These are phyloP conservation scores for Theretra japonica DNA, from an alignment of 2,888 invertebrate genomes.

Conservation along the genomic window DNA sequence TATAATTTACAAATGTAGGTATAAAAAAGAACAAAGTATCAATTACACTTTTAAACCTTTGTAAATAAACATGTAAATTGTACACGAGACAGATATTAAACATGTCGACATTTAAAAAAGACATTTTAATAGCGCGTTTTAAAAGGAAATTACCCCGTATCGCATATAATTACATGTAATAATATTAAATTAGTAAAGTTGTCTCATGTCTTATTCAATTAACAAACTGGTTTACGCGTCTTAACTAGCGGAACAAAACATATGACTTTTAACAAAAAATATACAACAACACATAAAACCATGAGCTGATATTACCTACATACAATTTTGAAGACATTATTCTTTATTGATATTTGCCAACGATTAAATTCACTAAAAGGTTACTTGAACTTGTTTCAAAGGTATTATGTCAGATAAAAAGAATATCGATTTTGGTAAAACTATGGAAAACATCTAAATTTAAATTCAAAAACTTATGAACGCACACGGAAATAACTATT, in stretches of 20 bases:
- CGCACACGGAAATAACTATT: too few relatives aligned
- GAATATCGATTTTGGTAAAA: not conserved
- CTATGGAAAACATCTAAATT: not conserved
- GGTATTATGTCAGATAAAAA: conserved; percentile 1
- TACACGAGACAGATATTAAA: not conserved
- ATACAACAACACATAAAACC: not conserved
- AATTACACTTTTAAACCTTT: too few relatives aligned
- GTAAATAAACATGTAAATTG: too few relatives aligned
- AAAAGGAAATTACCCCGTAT: not conserved
- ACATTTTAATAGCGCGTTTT: not conserved
- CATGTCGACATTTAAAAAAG: not conserved
- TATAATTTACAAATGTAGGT: too few relatives aligned
- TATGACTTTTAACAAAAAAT: not conserved
- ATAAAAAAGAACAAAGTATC: too few relatives aligned
- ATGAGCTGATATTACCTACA: not conserved
- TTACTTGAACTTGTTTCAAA: conserved; percentile 8
- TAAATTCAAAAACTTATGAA: too few relatives aligned
- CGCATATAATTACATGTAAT: conserved; percentile 7
- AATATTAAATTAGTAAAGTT: not conserved
- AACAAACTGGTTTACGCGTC: not conserved
- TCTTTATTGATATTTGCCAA: conserved; percentile 5
- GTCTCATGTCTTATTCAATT: not conserved
- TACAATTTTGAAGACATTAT: not conserved
- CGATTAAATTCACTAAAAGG: conserved; percentile 10
- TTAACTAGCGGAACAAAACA: not conserved